Percentiles rank a stretch among this genome's conserved stretches.
Evolutionary conservation across 2,888 invertebrate genomes (phyloP).

Genomic region (Drosophila trichaetosa): DNA sequence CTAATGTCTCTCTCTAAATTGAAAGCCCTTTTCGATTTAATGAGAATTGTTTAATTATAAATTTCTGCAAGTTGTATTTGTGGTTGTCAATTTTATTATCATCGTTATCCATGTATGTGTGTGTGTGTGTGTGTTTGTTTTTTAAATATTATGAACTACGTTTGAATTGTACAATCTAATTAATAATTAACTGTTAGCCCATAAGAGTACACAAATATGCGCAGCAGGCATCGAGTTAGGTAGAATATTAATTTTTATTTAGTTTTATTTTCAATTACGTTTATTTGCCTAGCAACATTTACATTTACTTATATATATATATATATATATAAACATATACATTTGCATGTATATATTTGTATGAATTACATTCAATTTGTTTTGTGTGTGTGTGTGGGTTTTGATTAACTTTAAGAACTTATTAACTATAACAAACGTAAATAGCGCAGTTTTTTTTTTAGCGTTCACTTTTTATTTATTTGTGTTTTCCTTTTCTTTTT

Average conservation of each 20-base stretch:
- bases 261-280: constrained; percentile 35
- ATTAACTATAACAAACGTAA: constrained; percentile 46
- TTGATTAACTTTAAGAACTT: constrained; percentile 48
- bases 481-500: neutral
- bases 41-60: neutral
- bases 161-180: constrained; percentile 78
- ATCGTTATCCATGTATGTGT: constrained; percentile 41
- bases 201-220: constrained; percentile 71
- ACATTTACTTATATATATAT: constrained; percentile 57
- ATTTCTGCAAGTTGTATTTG: constrained; percentile 11
- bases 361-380: constrained; percentile 75
- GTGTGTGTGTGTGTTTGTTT: constrained; percentile 3
- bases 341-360: constrained; percentile 10
- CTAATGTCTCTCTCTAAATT: neutral
- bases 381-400: constrained; percentile 20
- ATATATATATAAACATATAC: neutral
- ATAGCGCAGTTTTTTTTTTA: constrained; percentile 46
- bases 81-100: constrained; percentile 49
- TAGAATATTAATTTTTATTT: constrained; percentile 31
- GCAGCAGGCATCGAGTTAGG: constrained; percentile 38
- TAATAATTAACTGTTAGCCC: constrained; percentile 80
- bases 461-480: constrained; percentile 32
- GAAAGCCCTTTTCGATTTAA: neutral
- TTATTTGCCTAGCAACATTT: constrained; percentile 77
- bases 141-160: constrained; percentile 78